A percentile compares a stretch with the other conserved stretches of the same genome.
Evolutionary conservation across 2,888 invertebrate genomes (phyloP).

Genomic region (Diaphora mendica): DNA sequence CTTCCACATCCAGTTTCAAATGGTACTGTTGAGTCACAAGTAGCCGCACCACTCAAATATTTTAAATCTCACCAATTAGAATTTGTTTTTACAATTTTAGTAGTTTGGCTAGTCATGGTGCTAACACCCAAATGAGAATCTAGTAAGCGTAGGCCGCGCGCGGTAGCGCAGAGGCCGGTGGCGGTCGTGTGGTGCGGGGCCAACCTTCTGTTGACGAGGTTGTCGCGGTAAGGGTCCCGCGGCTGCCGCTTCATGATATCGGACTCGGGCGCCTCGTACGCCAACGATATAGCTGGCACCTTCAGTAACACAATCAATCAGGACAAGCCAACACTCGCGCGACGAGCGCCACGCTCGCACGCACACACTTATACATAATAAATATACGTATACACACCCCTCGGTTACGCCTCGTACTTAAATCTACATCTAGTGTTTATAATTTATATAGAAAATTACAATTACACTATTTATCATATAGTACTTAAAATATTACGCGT

Average conservation of each 20-base stretch:
- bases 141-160: constrained; percentile 68
- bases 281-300: constrained; percentile 99
- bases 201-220: constrained; percentile 99
- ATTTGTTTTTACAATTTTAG: constrained; percentile 41
- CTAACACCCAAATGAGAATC: constrained; percentile 79
- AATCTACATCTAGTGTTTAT: constrained; percentile 66
- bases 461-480: constrained; percentile 56
- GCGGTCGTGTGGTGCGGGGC: constrained; percentile 70
- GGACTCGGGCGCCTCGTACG: constrained; percentile 99
- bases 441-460: constrained; percentile 56
- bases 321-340: constrained; percentile 72
- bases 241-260: constrained; percentile 99
- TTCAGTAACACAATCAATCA: constrained; percentile 88
- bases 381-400: constrained; percentile 67
- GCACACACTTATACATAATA: constrained; percentile 68
- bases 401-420: constrained; percentile 58
- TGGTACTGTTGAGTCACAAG: constrained; percentile 75
- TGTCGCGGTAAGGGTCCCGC: constrained; percentile 98
- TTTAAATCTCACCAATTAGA: constrained; percentile 57
- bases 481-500: constrained; percentile 68
- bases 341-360: constrained; percentile 54
- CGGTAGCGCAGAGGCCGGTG: constrained; percentile 41
- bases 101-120: constrained; percentile 75
- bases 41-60: constrained; percentile 74
- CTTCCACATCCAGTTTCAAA: constrained; percentile 84